Base-by-base conservation (phyloP, 2,888 invertebrate species). In the Eupsilia transversa region DNA sequence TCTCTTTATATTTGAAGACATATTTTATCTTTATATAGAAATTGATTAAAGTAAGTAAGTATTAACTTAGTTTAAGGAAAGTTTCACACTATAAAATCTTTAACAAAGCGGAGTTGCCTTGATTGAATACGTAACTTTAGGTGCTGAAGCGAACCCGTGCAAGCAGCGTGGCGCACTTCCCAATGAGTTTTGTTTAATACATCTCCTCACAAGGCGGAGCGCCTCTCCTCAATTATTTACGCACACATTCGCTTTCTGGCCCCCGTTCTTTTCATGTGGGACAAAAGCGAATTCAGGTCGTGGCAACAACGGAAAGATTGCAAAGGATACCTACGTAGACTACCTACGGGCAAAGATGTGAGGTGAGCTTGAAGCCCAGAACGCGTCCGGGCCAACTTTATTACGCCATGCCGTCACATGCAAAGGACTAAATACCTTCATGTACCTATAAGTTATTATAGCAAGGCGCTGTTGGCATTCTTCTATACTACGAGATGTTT, bases 281-380 rank as follows among this genome's bases (percentile, higher is more conserved):
- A 96, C 96, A 96, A 96, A 94, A 91, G 95, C 91, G 93, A 89
- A 95, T 94, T 92, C 94, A 95, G 94, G 95, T 91, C 94, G 93
- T 87, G 92, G 92, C 91, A 94, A 96, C 96, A 95, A 95, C 94
- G 93, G 92, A 91, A 93, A 94, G 93, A 94, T 95, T 95, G 94
- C 94, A 94, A 94, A 94, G 93, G 93, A 93, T 91, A 91, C 88
- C 86, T 91, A 90, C 82, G 70, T 86, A 86, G 61, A 69, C 46
- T 81, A 83, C n/a, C n/a, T 71, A 91, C n/a, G n/a, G 86, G 90
- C 84, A 90, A 91, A 87, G 89, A 90, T 88, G 89, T 88, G 87
- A 91, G 91, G 92, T 91, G 91, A 92, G 92, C 92, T 92, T 93
- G 93, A 91, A 92, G 91, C 85, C 69, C 87, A 86, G 87, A 89